phyloP scores from a whole-genome alignment of 2,113 vertebrate species.

The Thryonomys swinderianus region DNA sequence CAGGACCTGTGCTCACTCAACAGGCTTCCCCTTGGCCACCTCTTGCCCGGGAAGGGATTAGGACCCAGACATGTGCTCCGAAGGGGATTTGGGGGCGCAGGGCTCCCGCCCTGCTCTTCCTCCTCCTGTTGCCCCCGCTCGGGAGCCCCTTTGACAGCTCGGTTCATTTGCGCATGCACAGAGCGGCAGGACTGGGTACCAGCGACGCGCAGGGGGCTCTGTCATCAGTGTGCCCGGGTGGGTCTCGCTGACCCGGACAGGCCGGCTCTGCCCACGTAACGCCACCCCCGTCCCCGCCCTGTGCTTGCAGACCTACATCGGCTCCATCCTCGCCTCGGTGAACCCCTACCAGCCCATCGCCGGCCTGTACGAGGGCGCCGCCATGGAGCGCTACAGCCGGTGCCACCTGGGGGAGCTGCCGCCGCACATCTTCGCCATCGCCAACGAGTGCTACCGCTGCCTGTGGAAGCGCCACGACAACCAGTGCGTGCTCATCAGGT shows the following conservation, averaged over 20 bases:
- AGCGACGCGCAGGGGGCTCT: not conserved
- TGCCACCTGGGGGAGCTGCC: constrained; percentile 94
- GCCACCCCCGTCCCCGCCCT: not conserved
- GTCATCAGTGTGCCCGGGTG: not conserved
- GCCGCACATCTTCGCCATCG: constrained; percentile 96
- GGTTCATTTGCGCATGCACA: not conserved
- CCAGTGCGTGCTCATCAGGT: constrained; percentile 99
- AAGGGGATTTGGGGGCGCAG: not conserved
- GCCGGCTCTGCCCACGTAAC: not conserved
- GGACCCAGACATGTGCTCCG: not conserved
- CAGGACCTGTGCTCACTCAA: accelerated
- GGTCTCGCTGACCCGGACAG: not conserved
- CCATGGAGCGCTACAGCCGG: constrained; percentile 92
- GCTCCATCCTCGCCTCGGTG: constrained; percentile 96
- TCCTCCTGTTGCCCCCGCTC: not conserved
- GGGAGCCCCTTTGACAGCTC: not conserved
- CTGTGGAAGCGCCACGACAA: constrained; percentile 95
- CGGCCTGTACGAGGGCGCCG: constrained; percentile 89
- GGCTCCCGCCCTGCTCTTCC: not conserved
- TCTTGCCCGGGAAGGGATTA: not conserved
- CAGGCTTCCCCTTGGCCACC: too few species aligned
- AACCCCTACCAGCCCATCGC: constrained; percentile 95
- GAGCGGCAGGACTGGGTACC: not conserved
- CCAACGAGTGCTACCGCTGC: constrained; percentile 97
- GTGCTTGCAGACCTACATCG: constrained; percentile 94